Evolutionary conservation across 2,113 vertebrate genomes (phyloP), one percentile per base, ranked within the genome.

Genomic region (Notechis scutatus): DNA sequence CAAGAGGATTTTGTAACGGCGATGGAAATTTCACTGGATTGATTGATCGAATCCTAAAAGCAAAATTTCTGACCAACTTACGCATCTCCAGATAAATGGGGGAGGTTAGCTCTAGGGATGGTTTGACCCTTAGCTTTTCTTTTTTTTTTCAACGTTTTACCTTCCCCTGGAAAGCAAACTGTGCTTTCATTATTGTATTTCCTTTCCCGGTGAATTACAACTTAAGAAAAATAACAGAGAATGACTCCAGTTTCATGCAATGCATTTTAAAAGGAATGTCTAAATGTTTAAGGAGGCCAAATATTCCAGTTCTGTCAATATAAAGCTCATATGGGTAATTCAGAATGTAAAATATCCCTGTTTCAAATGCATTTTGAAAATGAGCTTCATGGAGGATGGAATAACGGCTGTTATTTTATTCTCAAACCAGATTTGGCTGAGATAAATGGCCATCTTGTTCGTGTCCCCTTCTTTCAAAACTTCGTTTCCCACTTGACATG

Each of bases 301-400:
- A 18, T 74, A 74, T 56, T 4, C 11, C 89, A 92, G 88, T 93
- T 18, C 89, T 93, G 59, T 94, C 88, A 29, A 87, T 92, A 94
- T 94, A 94, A 96, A 94, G 39, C 34, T 92, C 88, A 4, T 56
- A 1, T 7, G 91, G 24, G 24, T 4, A 56, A 52, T 23, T 93
- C 54, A 54, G 85, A 56, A 55, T 89, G 47, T 74, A 74, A 86
- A 59, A 45, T 92, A 9, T 42, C 90, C 11, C 15, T 56, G 7
- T 7, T 88, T 54, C 4, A 55, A 59, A 88, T 45, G 50, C 39
- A 56, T n/a, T 91, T 74, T 24, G 7, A 81, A 59, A 86, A 50
- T 89, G 64, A 21, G 54, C 9, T 29, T 69, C 39, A 89, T n/a
- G 88, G 87, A 57, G 89, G 88, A 86, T 5, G 59, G 94, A 57